Base-by-base conservation (phyloP, 2,113 vertebrate species). In the Petaurus breviceps region DNA sequence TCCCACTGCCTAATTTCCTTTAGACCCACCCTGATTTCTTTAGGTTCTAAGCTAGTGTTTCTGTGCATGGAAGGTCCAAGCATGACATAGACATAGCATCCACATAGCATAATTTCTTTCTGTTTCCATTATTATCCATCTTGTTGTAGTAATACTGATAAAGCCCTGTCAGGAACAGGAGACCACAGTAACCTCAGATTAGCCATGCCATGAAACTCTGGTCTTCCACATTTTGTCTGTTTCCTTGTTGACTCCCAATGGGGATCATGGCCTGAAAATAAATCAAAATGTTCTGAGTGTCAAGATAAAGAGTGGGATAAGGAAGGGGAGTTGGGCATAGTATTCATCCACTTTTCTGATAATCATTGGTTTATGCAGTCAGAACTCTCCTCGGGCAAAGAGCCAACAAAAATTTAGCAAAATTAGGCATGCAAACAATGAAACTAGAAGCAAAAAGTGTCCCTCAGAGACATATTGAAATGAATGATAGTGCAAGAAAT, bases 131-230 rank as follows among this genome's bases (percentile, higher is more conserved):
- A 77, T 77, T n/a, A 77, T 77, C 37, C 1, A 26, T 1, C 28
- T 47, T 0, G 0, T 22, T 54, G 37, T 8, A 16, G 92, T 61
- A 8, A 91, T 26, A 43, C 19, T 8, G n/a, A 28, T 46, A 23
- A 57, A 23, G 16, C 47, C 61, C 93, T 37, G 3, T 55, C n/a
- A 31, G 92, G 8, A 50, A 43, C 0, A 14, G 84, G 54, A 93
- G 89, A 24, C 84, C 94, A 43, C 43, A 8, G 49, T 3, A 77
- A 61, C 92, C 50, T 92, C 49, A 12, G 57, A 46, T 12, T 54
- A 47, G 9, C 0, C 0, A 2, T 26, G 22, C 43, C 43, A 37
- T 0, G 1, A 46, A 91, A 51, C 93, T 2, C 12, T 0, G 2
- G 47, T 22, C 55, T 3, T 10, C 90, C 6, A 0, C 11, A 0